phyloP scores from a whole-genome alignment of 1,140 invertebrate species.

The Tigriopus japonicus region DNA sequence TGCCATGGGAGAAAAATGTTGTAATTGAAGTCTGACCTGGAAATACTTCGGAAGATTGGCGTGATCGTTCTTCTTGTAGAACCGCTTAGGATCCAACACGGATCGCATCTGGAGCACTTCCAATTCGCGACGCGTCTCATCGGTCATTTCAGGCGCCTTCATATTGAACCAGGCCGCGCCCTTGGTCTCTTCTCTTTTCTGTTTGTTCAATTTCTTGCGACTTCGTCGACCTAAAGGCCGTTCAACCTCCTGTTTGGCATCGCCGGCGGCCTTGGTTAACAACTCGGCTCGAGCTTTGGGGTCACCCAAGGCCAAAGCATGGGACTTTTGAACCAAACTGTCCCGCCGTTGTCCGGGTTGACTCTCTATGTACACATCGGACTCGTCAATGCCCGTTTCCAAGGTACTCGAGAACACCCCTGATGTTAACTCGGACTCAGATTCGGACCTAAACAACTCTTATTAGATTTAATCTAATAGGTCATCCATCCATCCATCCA shows the following conservation, averaged over 20 bases:
- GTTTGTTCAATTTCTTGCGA: not conserved
- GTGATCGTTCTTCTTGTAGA: slow-evolving; percentile 80
- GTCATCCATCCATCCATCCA: no score
- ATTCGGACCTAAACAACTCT: no score
- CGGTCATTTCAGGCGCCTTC: slow-evolving; percentile 61
- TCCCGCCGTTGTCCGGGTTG: no score
- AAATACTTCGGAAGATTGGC: slow-evolving; percentile 77
- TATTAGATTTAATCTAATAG: no score
- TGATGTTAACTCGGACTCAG: no score
- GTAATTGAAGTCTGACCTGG: slow-evolving; percentile 28
- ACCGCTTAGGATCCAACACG: slow-evolving; percentile 71
- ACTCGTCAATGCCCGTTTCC: no score
- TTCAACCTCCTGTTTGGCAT: not conserved
- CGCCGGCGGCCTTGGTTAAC: not conserved
- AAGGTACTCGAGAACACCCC: no score
- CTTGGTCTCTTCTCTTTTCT: slow-evolving; percentile 46
- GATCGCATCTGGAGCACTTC: slow-evolving; percentile 74
- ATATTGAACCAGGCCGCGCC: slow-evolving; percentile 70
- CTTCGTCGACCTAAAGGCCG: not conserved
- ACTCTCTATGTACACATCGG: no score
- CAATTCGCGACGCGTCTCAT: slow-evolving; percentile 65
- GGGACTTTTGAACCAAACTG: no score
- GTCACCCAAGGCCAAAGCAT: no score
- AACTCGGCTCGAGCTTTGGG: not conserved
- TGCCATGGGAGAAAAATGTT: not conserved